A percentile compares a stretch with the other conserved stretches of the same genome.
These are phyloP conservation scores for Epicampocera succincta DNA, from an alignment of 2,888 invertebrate species.

Conservation along the genomic window DNA sequence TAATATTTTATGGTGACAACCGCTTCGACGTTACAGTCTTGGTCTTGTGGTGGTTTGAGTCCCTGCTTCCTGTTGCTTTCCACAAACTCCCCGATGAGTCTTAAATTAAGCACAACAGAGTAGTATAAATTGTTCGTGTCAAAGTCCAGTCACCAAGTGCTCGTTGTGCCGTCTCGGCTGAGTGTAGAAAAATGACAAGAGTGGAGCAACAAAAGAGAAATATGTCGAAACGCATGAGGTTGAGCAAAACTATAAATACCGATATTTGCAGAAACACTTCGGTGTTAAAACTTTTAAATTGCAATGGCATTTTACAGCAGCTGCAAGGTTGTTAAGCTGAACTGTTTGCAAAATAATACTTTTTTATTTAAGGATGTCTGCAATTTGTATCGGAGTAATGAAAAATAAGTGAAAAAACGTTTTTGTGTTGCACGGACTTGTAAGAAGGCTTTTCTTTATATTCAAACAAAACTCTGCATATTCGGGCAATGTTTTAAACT, in stretches of 20 bases:
- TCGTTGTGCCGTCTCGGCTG: neutral
- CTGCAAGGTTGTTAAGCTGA: neutral
- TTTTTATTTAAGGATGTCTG: constrained; percentile 13
- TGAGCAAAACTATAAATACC: neutral
- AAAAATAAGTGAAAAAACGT: constrained; percentile 1
- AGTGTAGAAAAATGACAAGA: constrained; percentile 27
- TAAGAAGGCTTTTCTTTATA: neutral
- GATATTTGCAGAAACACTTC: neutral
- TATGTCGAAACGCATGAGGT: constrained; percentile 4
- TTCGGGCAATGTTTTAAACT: no score
- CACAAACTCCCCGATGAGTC: constrained; percentile 36
- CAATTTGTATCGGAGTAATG: constrained; percentile 15
- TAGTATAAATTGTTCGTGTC: constrained; percentile 23
- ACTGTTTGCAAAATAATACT: neutral
- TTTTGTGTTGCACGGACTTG: constrained; percentile 17
- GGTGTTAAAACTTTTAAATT: neutral
- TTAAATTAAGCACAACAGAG: constrained; percentile 36
- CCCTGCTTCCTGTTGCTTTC: neutral
- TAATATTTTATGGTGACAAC: constrained; percentile 25
- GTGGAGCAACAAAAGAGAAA: constrained; percentile 5
- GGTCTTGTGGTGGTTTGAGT: constrained; percentile 10
- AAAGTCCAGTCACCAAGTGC: constrained; percentile 10
- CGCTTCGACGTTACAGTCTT: neutral
- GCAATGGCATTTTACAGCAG: neutral
- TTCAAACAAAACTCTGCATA: neutral